Percentiles rank a stretch among this genome's conserved stretches.
These are phyloP conservation scores for Dipodomys ordii DNA, from an alignment of 2,113 vertebrate genomes.

Conservation along the genomic window DNA sequence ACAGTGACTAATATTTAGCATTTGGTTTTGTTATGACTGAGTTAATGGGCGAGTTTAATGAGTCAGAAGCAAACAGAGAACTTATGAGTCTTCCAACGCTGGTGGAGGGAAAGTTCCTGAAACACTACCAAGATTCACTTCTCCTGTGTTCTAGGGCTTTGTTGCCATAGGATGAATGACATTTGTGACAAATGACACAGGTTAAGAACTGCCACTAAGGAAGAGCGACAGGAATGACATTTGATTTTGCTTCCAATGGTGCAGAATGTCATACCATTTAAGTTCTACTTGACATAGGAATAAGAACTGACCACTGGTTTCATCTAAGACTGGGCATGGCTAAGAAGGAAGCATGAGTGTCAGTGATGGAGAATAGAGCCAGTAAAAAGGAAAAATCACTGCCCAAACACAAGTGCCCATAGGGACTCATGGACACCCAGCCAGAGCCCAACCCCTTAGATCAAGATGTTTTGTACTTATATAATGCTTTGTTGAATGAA, in stretches of 20 bases:
- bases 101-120: background rate
- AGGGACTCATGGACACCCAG: background rate
- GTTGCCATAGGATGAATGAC: background rate
- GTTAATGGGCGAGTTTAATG: background rate
- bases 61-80: background rate
- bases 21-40: background rate
- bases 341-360: conserved; percentile 1
- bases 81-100: background rate
- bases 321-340: background rate
- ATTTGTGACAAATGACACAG: background rate
- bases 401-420: background rate
- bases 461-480: no score
- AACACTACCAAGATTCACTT: background rate
- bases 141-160: background rate
- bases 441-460: background rate
- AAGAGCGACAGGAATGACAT: background rate
- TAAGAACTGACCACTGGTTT: background rate
- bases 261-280: background rate
- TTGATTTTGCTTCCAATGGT: conserved; percentile 37
- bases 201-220: background rate
- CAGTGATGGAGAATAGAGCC: background rate
- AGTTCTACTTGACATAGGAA: background rate
- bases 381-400: background rate
- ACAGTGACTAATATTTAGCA: background rate
- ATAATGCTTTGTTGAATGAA: no score